Evolutionary conservation across 2,797 vertebrate genomes (phyloP).

Genomic region (Syndactyla subalaris): DNA sequence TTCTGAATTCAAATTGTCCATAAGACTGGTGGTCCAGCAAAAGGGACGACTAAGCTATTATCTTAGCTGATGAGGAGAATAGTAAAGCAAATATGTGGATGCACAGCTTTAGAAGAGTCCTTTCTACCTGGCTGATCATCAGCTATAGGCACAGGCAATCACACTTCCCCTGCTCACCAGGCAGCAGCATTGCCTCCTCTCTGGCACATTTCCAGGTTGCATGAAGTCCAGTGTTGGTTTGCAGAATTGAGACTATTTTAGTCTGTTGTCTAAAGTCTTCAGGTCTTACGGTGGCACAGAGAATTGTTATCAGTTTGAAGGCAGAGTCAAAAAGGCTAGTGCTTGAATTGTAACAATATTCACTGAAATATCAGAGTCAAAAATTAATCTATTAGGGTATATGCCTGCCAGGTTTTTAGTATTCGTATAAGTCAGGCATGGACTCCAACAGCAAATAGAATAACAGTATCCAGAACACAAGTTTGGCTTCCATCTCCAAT

Average conservation of each 20-base stretch:
- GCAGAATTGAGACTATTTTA: neutral
- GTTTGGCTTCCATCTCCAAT: neutral
- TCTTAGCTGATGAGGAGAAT: neutral
- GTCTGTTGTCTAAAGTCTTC: neutral
- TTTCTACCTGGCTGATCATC: neutral
- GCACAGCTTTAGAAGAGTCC: neutral
- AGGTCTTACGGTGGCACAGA: neutral
- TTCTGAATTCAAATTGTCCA: neutral
- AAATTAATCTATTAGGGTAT: neutral
- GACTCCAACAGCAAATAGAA: neutral
- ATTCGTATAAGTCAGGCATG: neutral
- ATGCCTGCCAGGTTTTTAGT: neutral
- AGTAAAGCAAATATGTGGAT: neutral
- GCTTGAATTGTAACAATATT: neutral
- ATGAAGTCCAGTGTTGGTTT: neutral
- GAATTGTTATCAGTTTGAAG: neutral
- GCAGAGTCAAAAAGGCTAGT: neutral
- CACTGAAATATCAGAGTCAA: neutral
- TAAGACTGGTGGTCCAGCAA: neutral
- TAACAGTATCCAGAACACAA: conserved; percentile 1
- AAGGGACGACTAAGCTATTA: neutral
- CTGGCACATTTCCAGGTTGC: neutral
- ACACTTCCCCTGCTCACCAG: neutral
- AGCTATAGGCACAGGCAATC: neutral
- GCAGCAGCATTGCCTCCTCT: neutral